Percentiles rank a stretch among this genome's conserved stretches.
Conservation (phyloP, 1,140 invertebrate species). For the Bathynomus jamesi region DNA sequence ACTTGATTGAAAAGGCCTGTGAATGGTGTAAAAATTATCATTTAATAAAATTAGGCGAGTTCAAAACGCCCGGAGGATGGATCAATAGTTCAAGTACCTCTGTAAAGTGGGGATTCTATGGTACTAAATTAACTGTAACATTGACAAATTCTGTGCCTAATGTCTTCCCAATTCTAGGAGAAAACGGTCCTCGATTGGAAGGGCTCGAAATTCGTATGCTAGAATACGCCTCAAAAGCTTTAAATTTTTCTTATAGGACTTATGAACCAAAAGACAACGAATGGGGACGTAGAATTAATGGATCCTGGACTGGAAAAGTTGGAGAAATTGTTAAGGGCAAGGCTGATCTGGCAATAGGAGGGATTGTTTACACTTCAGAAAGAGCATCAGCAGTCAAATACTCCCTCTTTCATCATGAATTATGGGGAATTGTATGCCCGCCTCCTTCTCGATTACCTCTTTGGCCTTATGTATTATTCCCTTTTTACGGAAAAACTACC, state of each 20-base stretch:
- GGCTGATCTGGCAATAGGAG: constrained; percentile 26
- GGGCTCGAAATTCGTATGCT: constrained; percentile 28
- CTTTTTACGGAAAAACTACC: constrained; percentile 21
- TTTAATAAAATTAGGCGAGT: constrained; percentile 10
- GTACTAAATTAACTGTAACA: constrained; percentile 16
- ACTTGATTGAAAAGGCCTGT: constrained; percentile 20
- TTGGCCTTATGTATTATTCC: constrained; percentile 32
- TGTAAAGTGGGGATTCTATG: not conserved
- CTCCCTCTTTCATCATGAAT: constrained; percentile 28
- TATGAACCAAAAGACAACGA: constrained; percentile 19
- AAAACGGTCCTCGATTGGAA: constrained; percentile 16
- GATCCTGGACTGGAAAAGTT: constrained; percentile 31
- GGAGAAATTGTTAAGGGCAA: constrained; percentile 14
- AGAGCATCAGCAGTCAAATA: constrained; percentile 13
- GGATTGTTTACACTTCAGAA: constrained; percentile 25
- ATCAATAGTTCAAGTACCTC: constrained; percentile 13
- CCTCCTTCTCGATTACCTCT: constrained; percentile 19
- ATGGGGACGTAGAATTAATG: constrained; percentile 26
- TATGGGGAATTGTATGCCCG: constrained; percentile 32
- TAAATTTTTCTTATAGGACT: constrained; percentile 24
- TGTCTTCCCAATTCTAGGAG: constrained; percentile 8
- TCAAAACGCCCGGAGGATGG: constrained; percentile 13
- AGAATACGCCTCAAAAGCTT: constrained; percentile 19
- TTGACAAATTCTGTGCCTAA: constrained; percentile 30
- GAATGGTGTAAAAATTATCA: constrained; percentile 5